These are phyloP conservation scores for Haliclona indistincta DNA, from an alignment of 37 sponge, comb jelly and placozoan species.

Conservation along the genomic window DNA sequence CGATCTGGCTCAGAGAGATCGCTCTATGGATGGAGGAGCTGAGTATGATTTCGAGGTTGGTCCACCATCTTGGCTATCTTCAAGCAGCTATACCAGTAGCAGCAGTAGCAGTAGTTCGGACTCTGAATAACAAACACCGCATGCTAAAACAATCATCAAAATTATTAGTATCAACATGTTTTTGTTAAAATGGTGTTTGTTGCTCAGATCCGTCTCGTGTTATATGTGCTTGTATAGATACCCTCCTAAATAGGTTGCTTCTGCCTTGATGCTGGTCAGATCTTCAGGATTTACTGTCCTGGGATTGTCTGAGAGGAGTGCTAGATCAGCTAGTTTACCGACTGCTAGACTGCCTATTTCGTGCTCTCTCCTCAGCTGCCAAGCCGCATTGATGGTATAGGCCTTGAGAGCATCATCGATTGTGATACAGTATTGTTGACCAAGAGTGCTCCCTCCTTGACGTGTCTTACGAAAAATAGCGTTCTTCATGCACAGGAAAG, in stretches of 20 bases:
- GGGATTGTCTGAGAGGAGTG: conserved; percentile 53
- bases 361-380: conserved; percentile 55
- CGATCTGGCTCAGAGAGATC: too few relatives aligned
- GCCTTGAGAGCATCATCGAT: conserved; percentile 63
- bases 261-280: conserved; percentile 26
- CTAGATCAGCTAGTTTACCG: conserved; percentile 75
- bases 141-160: too few relatives aligned
- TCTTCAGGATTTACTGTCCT: conserved; percentile 32
- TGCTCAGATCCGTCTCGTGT: too few relatives aligned
- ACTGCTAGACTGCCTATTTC: conserved; percentile 68
- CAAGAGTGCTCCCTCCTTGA: not conserved
- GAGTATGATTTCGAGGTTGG: too few relatives aligned
- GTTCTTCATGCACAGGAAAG: conserved; percentile 33
- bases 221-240: not conserved
- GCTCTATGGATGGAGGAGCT: too few relatives aligned
- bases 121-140: too few relatives aligned
- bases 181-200: too few relatives aligned
- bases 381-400: conserved; percentile 61
- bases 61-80: too few relatives aligned
- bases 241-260: conserved; percentile 43
- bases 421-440: conserved; percentile 17
- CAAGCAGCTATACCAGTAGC: too few relatives aligned
- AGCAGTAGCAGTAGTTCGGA: too few relatives aligned
- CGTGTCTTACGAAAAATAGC: conserved; percentile 36
- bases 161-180: too few relatives aligned